These are phyloP conservation scores for Onychomys torridus DNA, from an alignment of 2,797 vertebrate genomes.

Conservation along the genomic window DNA sequence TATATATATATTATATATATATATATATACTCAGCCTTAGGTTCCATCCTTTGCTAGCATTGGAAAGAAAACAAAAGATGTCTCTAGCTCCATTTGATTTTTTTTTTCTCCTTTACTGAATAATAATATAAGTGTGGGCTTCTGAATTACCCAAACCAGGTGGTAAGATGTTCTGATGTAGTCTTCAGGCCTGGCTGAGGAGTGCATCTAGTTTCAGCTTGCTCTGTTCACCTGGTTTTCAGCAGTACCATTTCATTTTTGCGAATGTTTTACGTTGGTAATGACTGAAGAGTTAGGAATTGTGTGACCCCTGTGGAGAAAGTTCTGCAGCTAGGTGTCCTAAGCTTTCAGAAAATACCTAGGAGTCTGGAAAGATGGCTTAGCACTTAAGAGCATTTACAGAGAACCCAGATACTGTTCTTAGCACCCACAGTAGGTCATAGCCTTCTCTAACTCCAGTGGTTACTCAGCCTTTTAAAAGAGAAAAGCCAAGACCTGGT, in stretches of 20 bases:
- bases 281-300: constrained; percentile 30
- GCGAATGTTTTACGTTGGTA: constrained; percentile 20
- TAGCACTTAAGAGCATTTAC: not conserved
- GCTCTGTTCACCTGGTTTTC: not conserved
- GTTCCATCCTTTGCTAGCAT: not conserved
- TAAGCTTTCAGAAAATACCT: constrained; percentile 21
- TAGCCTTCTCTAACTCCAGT: not conserved
- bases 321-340: constrained; percentile 15
- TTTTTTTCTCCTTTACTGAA: not conserved
- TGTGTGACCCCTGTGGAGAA: not conserved
- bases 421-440: not conserved
- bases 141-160: not conserved
- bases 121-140: not conserved
- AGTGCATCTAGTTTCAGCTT: constrained; percentile 7
- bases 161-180: constrained; percentile 8
- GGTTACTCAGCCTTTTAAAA: not conserved
- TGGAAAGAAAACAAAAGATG: not conserved
- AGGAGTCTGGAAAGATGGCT: not conserved
- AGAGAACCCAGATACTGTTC: not conserved
- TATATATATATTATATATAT: too few species aligned
- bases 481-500: constrained; percentile 4
- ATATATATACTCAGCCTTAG: not conserved
- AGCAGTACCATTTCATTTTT: not conserved
- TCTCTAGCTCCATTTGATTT: not conserved
- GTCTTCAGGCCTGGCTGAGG: not conserved